Base-by-base conservation (phyloP, 2,113 vertebrate species). In the Grantiella picta region DNA sequence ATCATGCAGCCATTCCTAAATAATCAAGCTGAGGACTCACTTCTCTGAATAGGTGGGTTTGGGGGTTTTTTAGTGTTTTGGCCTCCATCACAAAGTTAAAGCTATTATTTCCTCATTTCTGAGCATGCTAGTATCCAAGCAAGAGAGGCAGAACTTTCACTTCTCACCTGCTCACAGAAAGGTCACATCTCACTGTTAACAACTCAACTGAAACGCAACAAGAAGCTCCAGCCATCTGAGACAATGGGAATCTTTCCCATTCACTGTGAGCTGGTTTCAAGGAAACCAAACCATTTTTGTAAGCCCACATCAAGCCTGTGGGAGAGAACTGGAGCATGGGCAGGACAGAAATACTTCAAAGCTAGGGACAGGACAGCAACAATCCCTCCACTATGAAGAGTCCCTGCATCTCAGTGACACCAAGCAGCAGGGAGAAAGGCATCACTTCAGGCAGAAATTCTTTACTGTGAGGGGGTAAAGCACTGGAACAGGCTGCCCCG, bases 81-180 rank as follows among this genome's bases (percentile, higher is more conserved):
- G 60, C 27, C 49, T 69, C 53, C 45, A 40, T 36, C 13, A 64
- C 36, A 33, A 52, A 86, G 50, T 29, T 76, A 80, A 75, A 91
- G 59, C 27, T 63, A 68, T 75, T 63, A 68, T 75, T 94, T 83
- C 71, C 82, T 83, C 79, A 80, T 81, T 93, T 92, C 76, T 63
- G 23, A 92, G 63, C 5, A 0, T 19, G 15, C 9, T 15, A 40
- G 21, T 73, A 92, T 89, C 92, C 89, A 94, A 70, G 64, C 53
- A 64, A 47, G 24, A 80, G 35, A 86, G 33, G 31, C 59, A 86
- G 50, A 66, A 66, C 68, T 95, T 92, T 83, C 89, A 90, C 68
- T 91, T 96, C 92, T 85, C 88, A 93, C 90, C 82, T 95, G 84
- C 86, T 80, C 42, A 44, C 59, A 70, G 68, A 24, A 93, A 92